Evolutionary conservation across 1,140 invertebrate species (phyloP).

Genomic region (Schlechtendalia chinensis): DNA sequence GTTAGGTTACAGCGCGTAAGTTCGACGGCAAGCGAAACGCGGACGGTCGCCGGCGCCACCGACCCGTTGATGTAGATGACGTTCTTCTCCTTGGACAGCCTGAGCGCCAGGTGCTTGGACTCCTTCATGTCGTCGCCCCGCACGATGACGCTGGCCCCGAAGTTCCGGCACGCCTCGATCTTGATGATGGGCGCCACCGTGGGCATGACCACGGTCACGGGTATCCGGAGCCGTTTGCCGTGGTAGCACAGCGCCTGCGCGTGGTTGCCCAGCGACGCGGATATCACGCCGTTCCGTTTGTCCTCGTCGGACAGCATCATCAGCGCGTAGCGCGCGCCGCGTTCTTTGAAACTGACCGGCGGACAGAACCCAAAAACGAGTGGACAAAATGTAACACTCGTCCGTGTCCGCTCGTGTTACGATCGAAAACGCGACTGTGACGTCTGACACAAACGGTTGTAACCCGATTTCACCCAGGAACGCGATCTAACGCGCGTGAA

Average conservation of each 20-base stretch:
- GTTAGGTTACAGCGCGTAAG: too few species aligned
- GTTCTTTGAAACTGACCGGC: slow-evolving; percentile 79
- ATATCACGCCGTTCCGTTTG: slow-evolving; percentile 77
- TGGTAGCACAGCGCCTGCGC: slow-evolving; percentile 86
- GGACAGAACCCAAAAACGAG: too few species aligned
- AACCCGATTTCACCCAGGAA: too few species aligned
- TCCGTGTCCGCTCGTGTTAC: too few species aligned
- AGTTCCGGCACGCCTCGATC: slow-evolving; percentile 78
- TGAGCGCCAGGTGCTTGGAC: slow-evolving; percentile 76
- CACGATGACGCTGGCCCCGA: slow-evolving; percentile 81
- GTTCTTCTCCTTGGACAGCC: slow-evolving; percentile 68
- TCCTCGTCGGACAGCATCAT: slow-evolving; percentile 72
- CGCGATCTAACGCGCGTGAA: too few species aligned
- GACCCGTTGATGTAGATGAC: slow-evolving; percentile 84
- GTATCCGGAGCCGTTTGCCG: slow-evolving; percentile 74
- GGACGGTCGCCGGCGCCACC: slow-evolving; percentile 53
- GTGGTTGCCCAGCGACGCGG: slow-evolving; percentile 90
- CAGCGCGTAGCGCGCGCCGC: slow-evolving; percentile 84
- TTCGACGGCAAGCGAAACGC: too few species aligned
- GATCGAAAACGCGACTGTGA: too few species aligned
- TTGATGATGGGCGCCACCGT: slow-evolving; percentile 90
- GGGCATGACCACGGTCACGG: slow-evolving; percentile 92
- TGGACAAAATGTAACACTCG: too few species aligned
- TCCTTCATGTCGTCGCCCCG: slow-evolving; percentile 82
- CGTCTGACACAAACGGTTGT: too few species aligned